A percentile compares a stretch with the other conserved stretches of the same genome.
Evolutionary conservation across 2,113 vertebrate species (phyloP).

Genomic region (Myrmecobius fasciatus): DNA sequence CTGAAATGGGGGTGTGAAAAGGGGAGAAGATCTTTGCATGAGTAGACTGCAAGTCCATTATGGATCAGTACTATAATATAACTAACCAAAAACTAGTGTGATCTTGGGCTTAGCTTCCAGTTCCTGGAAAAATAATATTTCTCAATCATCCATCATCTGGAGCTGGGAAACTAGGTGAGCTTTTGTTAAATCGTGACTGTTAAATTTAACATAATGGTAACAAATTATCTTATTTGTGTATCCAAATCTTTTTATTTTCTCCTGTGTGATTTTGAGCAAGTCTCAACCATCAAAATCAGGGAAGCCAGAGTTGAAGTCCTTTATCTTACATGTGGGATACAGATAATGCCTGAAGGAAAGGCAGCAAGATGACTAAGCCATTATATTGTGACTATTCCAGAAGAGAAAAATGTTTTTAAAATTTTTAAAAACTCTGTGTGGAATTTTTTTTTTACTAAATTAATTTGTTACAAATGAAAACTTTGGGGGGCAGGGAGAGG

Average conservation of each 20-base stretch:
- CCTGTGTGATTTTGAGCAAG: neutral
- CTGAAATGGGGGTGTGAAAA: neutral
- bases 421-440: neutral
- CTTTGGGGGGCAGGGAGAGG: neutral
- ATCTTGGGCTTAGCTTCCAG: neutral
- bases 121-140: neutral
- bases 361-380: neutral
- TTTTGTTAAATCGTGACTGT: neutral
- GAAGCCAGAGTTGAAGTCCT: neutral
- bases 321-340: neutral
- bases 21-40: neutral
- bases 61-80: neutral
- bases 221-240: conserved; percentile 33
- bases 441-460: neutral
- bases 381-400: neutral
- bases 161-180: neutral
- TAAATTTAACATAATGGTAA: neutral
- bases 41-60: neutral
- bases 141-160: neutral
- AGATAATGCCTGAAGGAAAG: neutral
- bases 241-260: conserved; percentile 26
- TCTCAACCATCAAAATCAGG: neutral
- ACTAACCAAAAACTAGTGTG: neutral
- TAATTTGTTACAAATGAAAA: neutral
- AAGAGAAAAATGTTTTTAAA: neutral